These are phyloP conservation scores for Diaprepes abbreviatus DNA, from an alignment of 2,888 invertebrate species.

Conservation along the genomic window DNA sequence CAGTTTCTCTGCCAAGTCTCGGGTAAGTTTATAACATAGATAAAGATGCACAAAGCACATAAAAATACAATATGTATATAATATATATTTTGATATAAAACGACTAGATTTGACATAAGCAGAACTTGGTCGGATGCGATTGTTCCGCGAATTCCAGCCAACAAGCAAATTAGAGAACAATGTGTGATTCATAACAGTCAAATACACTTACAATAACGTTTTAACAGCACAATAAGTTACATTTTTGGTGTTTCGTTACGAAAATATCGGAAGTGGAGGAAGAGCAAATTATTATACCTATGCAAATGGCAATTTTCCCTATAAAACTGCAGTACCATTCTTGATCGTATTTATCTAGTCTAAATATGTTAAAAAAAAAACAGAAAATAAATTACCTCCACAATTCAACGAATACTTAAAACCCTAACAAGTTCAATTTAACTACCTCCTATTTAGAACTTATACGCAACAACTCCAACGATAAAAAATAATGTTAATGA, in stretches of 20 bases:
- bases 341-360: too few species aligned
- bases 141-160: constrained; percentile 66
- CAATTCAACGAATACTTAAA: too few species aligned
- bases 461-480: too few species aligned
- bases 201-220: constrained; percentile 42
- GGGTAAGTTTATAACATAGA: constrained; percentile 53
- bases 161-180: constrained; percentile 60
- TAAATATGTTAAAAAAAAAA: too few species aligned
- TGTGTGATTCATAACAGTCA: constrained; percentile 52
- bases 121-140: constrained; percentile 62
- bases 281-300: constrained; percentile 31
- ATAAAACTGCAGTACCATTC: neutral
- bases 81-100: constrained; percentile 65
- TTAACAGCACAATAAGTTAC: constrained; percentile 44
- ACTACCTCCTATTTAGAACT: too few species aligned
- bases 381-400: too few species aligned
- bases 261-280: constrained; percentile 40
- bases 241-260: constrained; percentile 45
- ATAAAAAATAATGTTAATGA: too few species aligned
- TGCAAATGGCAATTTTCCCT: constrained; percentile 13
- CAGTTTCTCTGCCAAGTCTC: constrained; percentile 3
- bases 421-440: too few species aligned
- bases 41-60: constrained; percentile 66
- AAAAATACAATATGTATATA: constrained; percentile 65
- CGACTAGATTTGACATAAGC: constrained; percentile 66